phyloP scores from a whole-genome alignment of 2,113 vertebrate genomes.

The Myrmophylax atrothorax region DNA sequence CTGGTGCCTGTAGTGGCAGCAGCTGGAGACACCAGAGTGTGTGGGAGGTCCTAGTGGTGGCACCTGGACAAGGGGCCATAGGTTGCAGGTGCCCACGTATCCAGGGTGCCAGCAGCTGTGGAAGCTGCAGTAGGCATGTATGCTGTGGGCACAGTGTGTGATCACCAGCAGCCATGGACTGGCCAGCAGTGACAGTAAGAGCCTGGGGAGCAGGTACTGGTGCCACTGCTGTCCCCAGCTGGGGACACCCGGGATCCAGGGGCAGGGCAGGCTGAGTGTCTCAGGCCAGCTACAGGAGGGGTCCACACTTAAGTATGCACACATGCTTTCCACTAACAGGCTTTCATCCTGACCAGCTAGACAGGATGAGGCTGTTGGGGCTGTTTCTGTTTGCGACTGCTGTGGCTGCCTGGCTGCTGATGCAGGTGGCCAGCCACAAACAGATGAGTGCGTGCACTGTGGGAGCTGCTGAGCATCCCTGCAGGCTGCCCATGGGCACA shows the following conservation, averaged over 20 bases:
- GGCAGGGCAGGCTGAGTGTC: not conserved
- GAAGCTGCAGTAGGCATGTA: not conserved
- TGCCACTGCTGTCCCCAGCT: not conserved
- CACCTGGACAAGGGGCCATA: not conserved
- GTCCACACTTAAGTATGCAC: fast-evolving
- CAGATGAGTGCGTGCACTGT: not conserved
- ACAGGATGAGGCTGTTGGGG: not conserved
- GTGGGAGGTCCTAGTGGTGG: not conserved
- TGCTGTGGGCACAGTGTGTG: no score
- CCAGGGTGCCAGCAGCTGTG: not conserved
- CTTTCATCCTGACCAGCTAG: not conserved
- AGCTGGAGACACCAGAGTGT: not conserved
- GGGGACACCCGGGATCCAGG: not conserved
- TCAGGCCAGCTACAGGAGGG: not conserved
- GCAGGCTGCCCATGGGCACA: fast-evolving
- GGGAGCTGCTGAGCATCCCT: not conserved
- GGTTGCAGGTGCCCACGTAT: not conserved
- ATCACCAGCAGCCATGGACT: not conserved
- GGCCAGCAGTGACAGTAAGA: not conserved
- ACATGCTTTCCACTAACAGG: not conserved
- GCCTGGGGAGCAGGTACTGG: not conserved
- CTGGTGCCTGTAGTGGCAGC: not conserved
- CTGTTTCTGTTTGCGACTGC: not conserved
- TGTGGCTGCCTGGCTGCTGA: not conserved
- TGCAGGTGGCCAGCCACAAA: fast-evolving